phyloP scores from a whole-genome alignment of 2,113 vertebrate genomes.

The Cichladusa arquata region DNA sequence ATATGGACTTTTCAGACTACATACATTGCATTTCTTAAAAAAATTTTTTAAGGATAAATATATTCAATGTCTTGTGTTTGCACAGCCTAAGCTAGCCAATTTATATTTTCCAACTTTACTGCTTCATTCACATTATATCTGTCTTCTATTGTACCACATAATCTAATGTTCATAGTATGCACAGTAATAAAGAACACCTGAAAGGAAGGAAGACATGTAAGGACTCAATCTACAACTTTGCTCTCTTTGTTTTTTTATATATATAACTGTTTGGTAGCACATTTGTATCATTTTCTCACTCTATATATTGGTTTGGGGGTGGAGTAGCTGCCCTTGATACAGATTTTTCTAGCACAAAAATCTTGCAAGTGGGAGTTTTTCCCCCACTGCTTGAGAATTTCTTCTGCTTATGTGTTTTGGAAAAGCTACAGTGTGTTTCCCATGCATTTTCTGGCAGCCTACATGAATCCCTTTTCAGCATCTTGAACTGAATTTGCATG shows the following conservation, averaged over 20 bases:
- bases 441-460: constrained; percentile 38
- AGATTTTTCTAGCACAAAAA: background rate
- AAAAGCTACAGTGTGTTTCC: constrained; percentile 27
- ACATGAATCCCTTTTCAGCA: constrained; percentile 26
- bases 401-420: background rate
- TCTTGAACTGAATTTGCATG: constrained; percentile 30
- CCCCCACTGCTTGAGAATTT: background rate
- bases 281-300: background rate
- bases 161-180: background rate
- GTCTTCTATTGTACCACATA: background rate
- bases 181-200: background rate
- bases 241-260: background rate
- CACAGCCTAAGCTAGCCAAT: background rate
- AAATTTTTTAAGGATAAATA: background rate
- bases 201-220: background rate
- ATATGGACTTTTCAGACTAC: background rate
- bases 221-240: background rate
- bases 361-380: background rate
- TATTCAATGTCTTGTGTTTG: background rate
- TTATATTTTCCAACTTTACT: background rate
- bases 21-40: background rate
- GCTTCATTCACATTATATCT: background rate
- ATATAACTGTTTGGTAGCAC: background rate
- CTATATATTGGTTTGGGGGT: background rate
- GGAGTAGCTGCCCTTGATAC: background rate